These are phyloP conservation scores for Bradynema listronoti DNA, from an alignment of 1,140 invertebrate species.

Conservation along the genomic window DNA sequence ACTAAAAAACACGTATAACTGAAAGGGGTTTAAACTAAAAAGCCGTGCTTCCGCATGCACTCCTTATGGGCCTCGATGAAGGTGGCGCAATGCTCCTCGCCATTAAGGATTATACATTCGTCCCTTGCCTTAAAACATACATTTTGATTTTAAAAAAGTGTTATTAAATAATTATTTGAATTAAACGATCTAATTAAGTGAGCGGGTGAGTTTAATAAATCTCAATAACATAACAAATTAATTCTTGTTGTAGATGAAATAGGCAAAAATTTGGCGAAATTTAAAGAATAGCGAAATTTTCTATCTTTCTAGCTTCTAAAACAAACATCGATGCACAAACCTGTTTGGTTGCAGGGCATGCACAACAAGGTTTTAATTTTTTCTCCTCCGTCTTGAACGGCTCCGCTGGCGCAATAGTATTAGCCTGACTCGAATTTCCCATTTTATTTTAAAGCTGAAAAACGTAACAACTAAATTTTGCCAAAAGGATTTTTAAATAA, in stretches of 20 bases:
- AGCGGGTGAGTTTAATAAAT: too few relatives aligned
- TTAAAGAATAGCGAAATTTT: too few relatives aligned
- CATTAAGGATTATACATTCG: constrained; percentile 75
- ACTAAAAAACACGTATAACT: too few relatives aligned
- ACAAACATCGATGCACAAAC: constrained; percentile 55
- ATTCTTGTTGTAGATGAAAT: too few relatives aligned
- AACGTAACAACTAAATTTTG: too few relatives aligned
- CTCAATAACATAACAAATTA: too few relatives aligned
- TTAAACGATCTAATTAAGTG: too few relatives aligned
- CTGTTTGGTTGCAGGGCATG: constrained; percentile 91
- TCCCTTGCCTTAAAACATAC: constrained; percentile 43
- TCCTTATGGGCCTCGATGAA: constrained; percentile 90
- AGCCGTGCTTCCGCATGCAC: constrained; percentile 89
- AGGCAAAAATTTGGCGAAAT: too few relatives aligned
- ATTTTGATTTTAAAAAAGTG: not conserved
- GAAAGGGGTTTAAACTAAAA: constrained; percentile 82
- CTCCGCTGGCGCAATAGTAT: too few relatives aligned
- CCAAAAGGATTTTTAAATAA: too few relatives aligned
- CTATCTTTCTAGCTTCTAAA: not conserved
- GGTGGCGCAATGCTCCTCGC: constrained; percentile 80
- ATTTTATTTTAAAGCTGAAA: too few relatives aligned
- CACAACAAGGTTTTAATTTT: constrained; percentile 79
- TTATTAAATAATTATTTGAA: constrained; percentile 6
- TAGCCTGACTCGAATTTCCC: too few relatives aligned
- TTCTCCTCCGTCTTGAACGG: constrained; percentile 37